Evolutionary conservation across 1,140 invertebrate species (phyloP).

Genomic region (Diorhabda elongata): DNA sequence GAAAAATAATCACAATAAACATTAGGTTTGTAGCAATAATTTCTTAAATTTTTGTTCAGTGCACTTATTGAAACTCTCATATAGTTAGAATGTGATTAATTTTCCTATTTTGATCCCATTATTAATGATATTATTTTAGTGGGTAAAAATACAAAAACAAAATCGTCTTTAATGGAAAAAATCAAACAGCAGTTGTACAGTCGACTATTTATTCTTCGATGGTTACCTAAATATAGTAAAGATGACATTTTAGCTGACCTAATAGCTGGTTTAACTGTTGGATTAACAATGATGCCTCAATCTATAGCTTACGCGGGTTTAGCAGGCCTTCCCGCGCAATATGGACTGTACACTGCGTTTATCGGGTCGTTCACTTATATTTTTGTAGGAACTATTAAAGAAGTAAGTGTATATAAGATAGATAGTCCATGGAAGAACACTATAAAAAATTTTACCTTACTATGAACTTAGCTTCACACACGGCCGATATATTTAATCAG

Average conservation of each 20-base stretch:
- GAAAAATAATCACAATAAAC: too few relatives aligned
- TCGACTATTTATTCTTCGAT: constrained; percentile 49
- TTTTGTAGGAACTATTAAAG: constrained; percentile 80
- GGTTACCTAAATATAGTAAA: constrained; percentile 63
- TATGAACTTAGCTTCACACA: too few relatives aligned
- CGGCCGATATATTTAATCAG: too few relatives aligned
- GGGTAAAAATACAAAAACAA: neutral
- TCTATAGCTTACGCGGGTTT: constrained; percentile 74
- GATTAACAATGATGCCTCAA: constrained; percentile 72
- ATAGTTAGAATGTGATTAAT: too few relatives aligned
- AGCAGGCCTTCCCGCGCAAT: constrained; percentile 70
- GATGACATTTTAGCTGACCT: constrained; percentile 64
- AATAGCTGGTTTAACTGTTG: constrained; percentile 84
- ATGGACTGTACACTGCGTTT: constrained; percentile 89
- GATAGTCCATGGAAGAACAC: too few relatives aligned
- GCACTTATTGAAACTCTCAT: too few relatives aligned
- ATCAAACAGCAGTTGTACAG: constrained; percentile 21
- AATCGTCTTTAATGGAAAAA: constrained; percentile 7
- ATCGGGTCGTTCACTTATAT: constrained; percentile 83
- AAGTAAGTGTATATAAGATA: constrained; percentile 9
- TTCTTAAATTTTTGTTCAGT: too few relatives aligned
- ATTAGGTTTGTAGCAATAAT: too few relatives aligned
- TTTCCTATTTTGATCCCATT: too few relatives aligned
- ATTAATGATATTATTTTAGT: constrained; percentile 1
- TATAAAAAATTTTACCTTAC: too few relatives aligned